phyloP scores from a whole-genome alignment of 2,888 invertebrate genomes.

The Autographa pulchrina region DNA sequence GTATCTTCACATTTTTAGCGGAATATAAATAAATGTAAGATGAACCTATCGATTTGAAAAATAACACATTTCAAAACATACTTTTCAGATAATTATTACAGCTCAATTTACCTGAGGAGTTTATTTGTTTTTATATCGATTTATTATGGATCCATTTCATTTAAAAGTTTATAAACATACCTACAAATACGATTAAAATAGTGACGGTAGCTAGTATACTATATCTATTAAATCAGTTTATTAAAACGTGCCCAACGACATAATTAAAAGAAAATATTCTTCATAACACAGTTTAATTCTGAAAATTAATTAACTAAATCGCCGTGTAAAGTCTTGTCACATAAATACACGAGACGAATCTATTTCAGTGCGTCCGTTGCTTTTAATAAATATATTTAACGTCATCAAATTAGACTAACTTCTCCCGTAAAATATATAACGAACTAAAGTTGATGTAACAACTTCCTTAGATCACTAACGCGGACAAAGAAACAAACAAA shows the following conservation, averaged over 20 bases:
- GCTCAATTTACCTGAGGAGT: no score
- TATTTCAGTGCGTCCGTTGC: slow-evolving; percentile 25
- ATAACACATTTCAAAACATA: no score
- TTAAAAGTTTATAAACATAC: not conserved
- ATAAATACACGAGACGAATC: slow-evolving; percentile 24
- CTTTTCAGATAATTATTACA: no score
- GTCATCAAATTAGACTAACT: slow-evolving; percentile 41
- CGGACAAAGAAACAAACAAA: slow-evolving; percentile 59
- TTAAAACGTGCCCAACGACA: not conserved
- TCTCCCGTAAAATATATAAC: slow-evolving; percentile 54
- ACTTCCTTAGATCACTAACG: slow-evolving; percentile 49
- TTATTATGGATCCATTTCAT: no score
- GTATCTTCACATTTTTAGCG: not conserved
- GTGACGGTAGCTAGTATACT: not conserved
- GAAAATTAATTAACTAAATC: slow-evolving; percentile 31
- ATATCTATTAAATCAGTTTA: not conserved
- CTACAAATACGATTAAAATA: slow-evolving; percentile 8
- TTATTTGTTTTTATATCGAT: no score
- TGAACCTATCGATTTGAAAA: no score
- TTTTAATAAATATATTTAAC: slow-evolving; percentile 23
- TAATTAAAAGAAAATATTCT: slow-evolving; percentile 3
- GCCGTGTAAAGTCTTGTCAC: slow-evolving; percentile 1
- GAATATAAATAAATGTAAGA: no score
- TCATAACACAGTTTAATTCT: slow-evolving; percentile 4
- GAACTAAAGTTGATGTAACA: slow-evolving; percentile 56